Evolutionary conservation across 2,797 vertebrate species (phyloP).

Genomic region (Phoebastria nigripes): DNA sequence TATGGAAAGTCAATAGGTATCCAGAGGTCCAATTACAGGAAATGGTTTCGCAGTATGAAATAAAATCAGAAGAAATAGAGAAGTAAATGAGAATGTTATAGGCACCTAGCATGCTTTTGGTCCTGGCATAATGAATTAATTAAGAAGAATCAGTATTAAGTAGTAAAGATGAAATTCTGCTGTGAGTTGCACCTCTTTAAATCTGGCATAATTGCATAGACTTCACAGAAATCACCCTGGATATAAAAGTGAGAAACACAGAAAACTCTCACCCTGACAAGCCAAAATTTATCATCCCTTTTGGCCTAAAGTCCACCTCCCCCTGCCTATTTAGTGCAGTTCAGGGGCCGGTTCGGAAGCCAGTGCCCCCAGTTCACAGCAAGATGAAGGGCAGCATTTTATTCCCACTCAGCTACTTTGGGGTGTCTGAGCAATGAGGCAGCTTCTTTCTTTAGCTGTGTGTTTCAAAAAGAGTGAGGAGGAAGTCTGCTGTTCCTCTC

Average conservation of each 20-base stretch:
- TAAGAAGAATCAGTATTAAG: constrained; percentile 15
- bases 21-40: constrained; percentile 50
- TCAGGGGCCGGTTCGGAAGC: accelerated
- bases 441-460: neutral
- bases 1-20: constrained; percentile 31
- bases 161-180: constrained; percentile 5
- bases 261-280: neutral
- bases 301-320: neutral
- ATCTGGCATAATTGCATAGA: neutral
- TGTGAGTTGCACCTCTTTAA: constrained; percentile 3
- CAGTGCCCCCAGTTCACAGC: neutral
- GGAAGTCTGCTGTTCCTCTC: neutral
- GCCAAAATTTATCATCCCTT: neutral
- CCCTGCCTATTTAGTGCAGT: neutral
- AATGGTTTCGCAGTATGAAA: constrained; percentile 40
- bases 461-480: neutral
- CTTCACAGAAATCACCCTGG: constrained; percentile 22
- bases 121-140: constrained; percentile 31
- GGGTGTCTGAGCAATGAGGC: neutral
- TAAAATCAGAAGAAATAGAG: constrained; percentile 22
- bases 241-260: neutral
- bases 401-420: neutral
- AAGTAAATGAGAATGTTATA: constrained; percentile 37
- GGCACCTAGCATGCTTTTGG: constrained; percentile 6
- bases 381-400: neutral